Conservation (phyloP, 2,113 vertebrate genomes). For the Ginglymostoma cirratum region DNA sequence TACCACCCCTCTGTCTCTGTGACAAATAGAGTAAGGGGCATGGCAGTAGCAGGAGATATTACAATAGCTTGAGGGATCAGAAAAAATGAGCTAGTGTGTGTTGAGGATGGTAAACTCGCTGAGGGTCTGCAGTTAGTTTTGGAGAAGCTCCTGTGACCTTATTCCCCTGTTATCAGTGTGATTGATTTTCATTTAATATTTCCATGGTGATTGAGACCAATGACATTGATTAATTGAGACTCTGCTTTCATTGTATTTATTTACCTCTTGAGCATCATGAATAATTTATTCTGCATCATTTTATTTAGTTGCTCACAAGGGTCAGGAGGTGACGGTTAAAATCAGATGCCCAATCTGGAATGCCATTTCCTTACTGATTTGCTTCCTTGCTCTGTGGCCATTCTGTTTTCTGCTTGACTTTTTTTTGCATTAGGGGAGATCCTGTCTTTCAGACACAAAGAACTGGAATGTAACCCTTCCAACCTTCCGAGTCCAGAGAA, state of each 20-base stretch:
- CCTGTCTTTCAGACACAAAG: not conserved
- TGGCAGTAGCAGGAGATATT: too few species aligned
- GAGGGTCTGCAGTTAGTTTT: constrained; percentile 11
- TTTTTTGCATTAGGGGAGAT: not conserved
- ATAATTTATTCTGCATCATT: constrained; percentile 23
- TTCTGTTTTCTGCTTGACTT: not conserved
- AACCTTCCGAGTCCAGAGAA: not conserved
- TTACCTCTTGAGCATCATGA: constrained; percentile 32
- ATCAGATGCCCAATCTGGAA: not conserved
- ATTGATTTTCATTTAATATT: constrained; percentile 36
- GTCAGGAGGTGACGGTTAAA: not conserved
- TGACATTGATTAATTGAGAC: constrained; percentile 33
- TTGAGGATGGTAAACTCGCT: not conserved
- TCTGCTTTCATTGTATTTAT: constrained; percentile 8
- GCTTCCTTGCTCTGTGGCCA: not conserved
- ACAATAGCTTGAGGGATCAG: not conserved
- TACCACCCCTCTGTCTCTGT: not conserved
- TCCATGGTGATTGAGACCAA: not conserved
- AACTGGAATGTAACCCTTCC: not conserved
- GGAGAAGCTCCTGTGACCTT: not conserved
- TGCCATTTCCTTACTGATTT: not conserved
- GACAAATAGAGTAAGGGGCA: too few species aligned
- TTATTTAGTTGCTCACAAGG: not conserved
- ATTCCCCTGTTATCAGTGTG: constrained; percentile 8
- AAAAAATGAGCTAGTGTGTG: not conserved